Percentiles rank a stretch among this genome's conserved stretches.
These are phyloP conservation scores for Xiphorhynchus elegans DNA, from an alignment of 2,113 vertebrate genomes.

Conservation along the genomic window DNA sequence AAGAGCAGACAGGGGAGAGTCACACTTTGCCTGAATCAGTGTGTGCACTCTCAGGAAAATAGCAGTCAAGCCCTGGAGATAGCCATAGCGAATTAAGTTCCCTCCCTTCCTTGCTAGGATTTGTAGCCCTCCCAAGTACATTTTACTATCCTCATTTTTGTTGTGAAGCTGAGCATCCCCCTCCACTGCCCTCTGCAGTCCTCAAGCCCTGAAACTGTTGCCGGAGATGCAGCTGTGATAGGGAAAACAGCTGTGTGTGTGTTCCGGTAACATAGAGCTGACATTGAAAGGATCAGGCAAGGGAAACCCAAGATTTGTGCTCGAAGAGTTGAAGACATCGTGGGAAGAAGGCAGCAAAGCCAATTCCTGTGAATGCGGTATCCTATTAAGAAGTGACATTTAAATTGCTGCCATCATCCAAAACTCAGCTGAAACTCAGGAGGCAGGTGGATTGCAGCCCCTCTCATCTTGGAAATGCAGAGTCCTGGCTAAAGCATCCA, in stretches of 20 bases:
- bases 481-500: background rate
- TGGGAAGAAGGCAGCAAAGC: background rate
- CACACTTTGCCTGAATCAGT: background rate
- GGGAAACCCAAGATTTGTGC: slow-evolving; percentile 24
- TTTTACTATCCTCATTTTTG: background rate
- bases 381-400: slow-evolving; percentile 41
- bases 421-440: slow-evolving; percentile 39
- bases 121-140: background rate
- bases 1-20: background rate
- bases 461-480: background rate
- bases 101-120: background rate
- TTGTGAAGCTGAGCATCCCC: background rate
- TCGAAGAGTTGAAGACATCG: background rate
- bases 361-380: background rate
- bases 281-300: background rate
- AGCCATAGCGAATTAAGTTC: background rate
- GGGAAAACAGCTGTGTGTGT: slow-evolving; percentile 18
- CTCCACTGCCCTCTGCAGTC: slow-evolving; percentile 8
- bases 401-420: slow-evolving; percentile 20
- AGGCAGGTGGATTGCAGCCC: slow-evolving; percentile 16
- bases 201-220: background rate
- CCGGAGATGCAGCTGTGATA: slow-evolving; percentile 22
- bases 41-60: background rate
- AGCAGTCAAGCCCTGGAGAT: background rate
- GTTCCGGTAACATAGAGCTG: slow-evolving; percentile 27